phyloP scores from a whole-genome alignment of 2,113 vertebrate species.

The Apteryx mantelli region DNA sequence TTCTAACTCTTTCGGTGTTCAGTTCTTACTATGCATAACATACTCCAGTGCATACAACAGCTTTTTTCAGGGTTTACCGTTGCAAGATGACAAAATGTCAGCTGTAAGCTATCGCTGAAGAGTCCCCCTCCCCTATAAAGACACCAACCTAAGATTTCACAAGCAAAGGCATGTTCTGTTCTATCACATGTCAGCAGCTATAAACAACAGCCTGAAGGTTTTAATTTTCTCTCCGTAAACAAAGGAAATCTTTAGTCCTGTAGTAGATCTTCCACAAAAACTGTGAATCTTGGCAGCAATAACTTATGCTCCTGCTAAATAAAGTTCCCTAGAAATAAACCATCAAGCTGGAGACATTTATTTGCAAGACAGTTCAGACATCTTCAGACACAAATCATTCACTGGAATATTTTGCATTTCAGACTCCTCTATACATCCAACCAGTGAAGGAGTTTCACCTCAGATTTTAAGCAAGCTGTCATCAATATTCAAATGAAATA shows the following conservation, averaged over 20 bases:
- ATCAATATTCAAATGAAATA: not conserved
- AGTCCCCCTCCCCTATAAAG: not conserved
- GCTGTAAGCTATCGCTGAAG: not conserved
- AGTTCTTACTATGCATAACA: not conserved
- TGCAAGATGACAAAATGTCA: conserved; percentile 2
- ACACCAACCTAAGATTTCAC: not conserved
- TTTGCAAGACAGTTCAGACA: not conserved
- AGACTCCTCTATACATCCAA: not conserved
- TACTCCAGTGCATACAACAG: not conserved
- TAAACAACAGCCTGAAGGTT: conserved; percentile 51
- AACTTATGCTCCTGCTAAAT: conserved; percentile 10
- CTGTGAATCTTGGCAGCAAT: conserved; percentile 25
- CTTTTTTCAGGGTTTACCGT: not conserved
- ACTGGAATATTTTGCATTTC: not conserved
- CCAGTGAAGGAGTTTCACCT: not conserved
- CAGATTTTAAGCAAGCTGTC: not conserved
- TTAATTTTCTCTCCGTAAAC: not conserved
- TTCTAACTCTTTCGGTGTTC: not conserved
- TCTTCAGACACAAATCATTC: not conserved
- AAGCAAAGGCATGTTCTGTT: not conserved
- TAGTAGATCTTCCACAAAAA: not conserved
- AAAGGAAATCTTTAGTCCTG: conserved; percentile 34
- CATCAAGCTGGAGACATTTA: not conserved
- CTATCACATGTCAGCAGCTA: conserved; percentile 23
- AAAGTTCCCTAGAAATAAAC: not conserved